Evolutionary conservation across 2,888 invertebrate species (phyloP), one percentile per base, ranked within the genome.

Genomic region (Eucriotettix oculatus): DNA sequence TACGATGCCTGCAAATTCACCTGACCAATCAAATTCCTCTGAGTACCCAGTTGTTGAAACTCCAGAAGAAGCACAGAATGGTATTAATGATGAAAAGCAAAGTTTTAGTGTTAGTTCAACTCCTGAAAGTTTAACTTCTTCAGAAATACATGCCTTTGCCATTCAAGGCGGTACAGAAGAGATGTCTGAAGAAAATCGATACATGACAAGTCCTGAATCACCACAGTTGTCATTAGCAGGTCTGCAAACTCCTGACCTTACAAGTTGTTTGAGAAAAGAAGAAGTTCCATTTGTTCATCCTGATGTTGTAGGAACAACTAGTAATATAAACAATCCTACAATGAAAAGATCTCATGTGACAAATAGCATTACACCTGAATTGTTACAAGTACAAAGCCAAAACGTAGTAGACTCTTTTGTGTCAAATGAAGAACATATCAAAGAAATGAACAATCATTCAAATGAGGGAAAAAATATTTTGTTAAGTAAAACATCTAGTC

Each of bases 131-230:
- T 14, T 40, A 10, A n/a, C n/a, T 42, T 42, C 57, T 12, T 29
- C 57, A 54, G 56, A 60, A 58, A 54, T 60, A 53, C 61, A 61
- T 48, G 16, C 60, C 10, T 60, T 60, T 57, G 56, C 61, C 12
- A 57, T 62, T 11, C 59, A 75, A 63, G 75, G 75, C 41, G 75
- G 75, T 1, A 71, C 69, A 0, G 75, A 75, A 62, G 73, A 74
- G 60, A 66, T 75, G 62, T 74, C 70, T 56, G 71, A 68, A 42
- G 58, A 57, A 9, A 52, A 42, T 52, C 57, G 55, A 41, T 44
- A 52, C 16, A 16, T 60, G 9, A 52, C 59, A 12, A 62, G 57
- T 43, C 58, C 59, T 16, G 61, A 62, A 14, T 59, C 59, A 16
- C 44, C n/a, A 10, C 29, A 29, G 7, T 43, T 56, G 16, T 59